These are phyloP conservation scores for Adineta ricciae DNA, from an alignment of 2,888 invertebrate genomes.

Conservation along the genomic window DNA sequence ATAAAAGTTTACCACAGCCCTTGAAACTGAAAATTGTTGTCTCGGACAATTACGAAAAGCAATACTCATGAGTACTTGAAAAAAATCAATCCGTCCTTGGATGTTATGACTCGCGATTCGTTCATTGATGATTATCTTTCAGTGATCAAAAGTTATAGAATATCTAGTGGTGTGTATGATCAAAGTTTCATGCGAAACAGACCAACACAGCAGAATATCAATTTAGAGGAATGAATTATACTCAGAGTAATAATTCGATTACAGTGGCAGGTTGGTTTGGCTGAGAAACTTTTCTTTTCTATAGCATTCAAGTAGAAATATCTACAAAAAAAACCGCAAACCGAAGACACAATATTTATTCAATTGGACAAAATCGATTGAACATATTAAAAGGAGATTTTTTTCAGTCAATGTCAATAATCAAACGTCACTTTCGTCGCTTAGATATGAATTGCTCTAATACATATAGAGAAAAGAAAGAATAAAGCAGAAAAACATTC, in stretches of 20 bases:
- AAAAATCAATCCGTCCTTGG: neutral
- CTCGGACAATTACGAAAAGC: neutral
- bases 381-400: neutral
- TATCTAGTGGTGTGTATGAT: neutral
- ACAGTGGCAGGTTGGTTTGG: neutral
- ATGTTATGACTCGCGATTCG: neutral
- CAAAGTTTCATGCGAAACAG: neutral
- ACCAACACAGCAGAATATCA: neutral
- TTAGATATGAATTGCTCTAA: no score
- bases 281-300: neutral
- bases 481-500: no score
- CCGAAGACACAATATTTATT: neutral
- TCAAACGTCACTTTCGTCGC: no score
- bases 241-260: fast-evolving
- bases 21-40: neutral
- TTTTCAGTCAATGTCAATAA: neutral
- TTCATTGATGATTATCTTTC: neutral
- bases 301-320: neutral
- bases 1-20: neutral
- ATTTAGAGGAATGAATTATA: neutral
- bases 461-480: no score
- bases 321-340: neutral
- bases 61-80: neutral
- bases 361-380: neutral
- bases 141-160: neutral